Evolutionary conservation across 1,140 invertebrate genomes (phyloP).

Genomic region (Drosophila pachea): DNA sequence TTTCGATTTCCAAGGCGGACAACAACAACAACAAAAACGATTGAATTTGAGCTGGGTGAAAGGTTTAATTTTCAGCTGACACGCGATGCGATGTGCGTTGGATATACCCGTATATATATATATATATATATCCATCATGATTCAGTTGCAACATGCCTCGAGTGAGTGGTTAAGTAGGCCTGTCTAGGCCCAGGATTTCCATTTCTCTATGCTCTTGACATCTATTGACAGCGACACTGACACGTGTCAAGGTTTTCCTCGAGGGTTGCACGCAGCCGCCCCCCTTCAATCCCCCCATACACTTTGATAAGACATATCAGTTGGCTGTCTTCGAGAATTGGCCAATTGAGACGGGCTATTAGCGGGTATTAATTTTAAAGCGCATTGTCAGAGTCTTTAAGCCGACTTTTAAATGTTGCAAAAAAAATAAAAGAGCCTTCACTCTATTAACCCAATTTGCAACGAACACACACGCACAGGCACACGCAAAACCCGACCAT

Average conservation of each 20-base stretch:
- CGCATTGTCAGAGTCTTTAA: constrained; percentile 1
- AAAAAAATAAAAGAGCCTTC: background rate
- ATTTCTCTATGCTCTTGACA: constrained; percentile 68
- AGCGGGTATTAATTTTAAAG: constrained; percentile 10
- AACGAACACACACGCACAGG: constrained; percentile 15
- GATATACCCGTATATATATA: background rate
- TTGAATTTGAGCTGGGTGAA: constrained; percentile 63
- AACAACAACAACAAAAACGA: constrained; percentile 37
- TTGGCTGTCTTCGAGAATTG: constrained; percentile 41
- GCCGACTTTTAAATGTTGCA: constrained; percentile 15
- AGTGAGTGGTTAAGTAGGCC: constrained; percentile 69
- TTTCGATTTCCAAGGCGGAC: constrained; percentile 57
- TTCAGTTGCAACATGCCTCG: constrained; percentile 48
- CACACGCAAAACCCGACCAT: constrained; percentile 16
- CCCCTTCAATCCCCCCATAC: background rate
- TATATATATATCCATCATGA: constrained; percentile 2
- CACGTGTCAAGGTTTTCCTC: constrained; percentile 57
- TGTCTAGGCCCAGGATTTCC: constrained; percentile 63
- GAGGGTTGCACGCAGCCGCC: constrained; percentile 32
- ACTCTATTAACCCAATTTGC: constrained; percentile 39
- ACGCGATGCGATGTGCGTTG: constrained; percentile 39
- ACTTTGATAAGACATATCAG: constrained; percentile 24
- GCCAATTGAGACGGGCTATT: constrained; percentile 31
- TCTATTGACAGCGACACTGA: constrained; percentile 68
- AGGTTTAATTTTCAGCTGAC: constrained; percentile 67